A percentile compares a stretch with the other conserved stretches of the same genome.
Conservation (phyloP, 1,140 invertebrate genomes). For the Drosophila sturtevanti region DNA sequence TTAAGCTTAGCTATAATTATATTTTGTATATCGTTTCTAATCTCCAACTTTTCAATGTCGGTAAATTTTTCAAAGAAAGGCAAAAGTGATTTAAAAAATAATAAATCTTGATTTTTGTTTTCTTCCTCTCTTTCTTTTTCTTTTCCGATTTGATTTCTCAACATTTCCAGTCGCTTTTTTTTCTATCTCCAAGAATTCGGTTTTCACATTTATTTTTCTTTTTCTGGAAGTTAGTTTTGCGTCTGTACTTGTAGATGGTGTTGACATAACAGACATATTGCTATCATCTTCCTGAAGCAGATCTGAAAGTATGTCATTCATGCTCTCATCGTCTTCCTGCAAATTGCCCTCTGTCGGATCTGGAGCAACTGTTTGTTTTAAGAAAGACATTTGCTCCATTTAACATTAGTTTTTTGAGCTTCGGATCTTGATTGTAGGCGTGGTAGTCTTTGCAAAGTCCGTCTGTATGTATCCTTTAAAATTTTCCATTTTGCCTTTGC, state of each 20-base stretch:
- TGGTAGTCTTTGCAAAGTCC: too few relatives aligned
- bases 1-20: too few relatives aligned
- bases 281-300: not conserved
- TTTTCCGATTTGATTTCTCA: not conserved
- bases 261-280: too few relatives aligned
- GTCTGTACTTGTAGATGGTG: too few relatives aligned
- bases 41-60: too few relatives aligned
- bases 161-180: not conserved
- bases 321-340: not conserved
- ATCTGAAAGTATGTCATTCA: too few relatives aligned
- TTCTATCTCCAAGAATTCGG: not conserved
- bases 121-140: not conserved
- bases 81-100: too few relatives aligned
- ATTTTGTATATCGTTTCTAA: too few relatives aligned
- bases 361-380: not conserved
- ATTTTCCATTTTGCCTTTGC: not conserved
- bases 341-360: not conserved
- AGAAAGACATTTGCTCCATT: not conserved
- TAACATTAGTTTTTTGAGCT: not conserved
- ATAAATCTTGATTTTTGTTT: constrained; percentile 14
- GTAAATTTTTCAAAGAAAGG: too few relatives aligned
- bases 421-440: not conserved
- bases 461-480: not conserved
- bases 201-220: not conserved
- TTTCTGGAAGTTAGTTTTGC: not conserved